Base-by-base conservation (phyloP, 2,113 vertebrate species). In the Pluvialis apricaria region DNA sequence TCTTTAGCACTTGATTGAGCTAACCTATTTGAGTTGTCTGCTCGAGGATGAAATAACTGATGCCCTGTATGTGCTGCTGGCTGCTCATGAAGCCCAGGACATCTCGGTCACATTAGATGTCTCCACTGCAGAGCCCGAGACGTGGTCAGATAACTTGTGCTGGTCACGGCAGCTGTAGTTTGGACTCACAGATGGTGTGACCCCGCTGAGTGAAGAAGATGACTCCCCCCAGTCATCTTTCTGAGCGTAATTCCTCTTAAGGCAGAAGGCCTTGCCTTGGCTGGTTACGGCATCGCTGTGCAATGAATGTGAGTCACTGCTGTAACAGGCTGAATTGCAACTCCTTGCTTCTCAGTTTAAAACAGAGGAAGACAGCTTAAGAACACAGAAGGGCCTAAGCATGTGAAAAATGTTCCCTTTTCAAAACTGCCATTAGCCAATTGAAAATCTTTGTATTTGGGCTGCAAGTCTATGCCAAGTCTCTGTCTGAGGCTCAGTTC, bases 351-450 rank as follows among this genome's bases (percentile, higher is more conserved):
- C 93, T 15, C 77, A 80, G 90, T 93, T 90, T 92, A 64, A 95
- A 96, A 90, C 91, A 79, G 86, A 89, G 87, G 76, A 90, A 95
- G 90, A 82, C 91, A 83, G 86, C 78, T 95, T 76, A 69, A 90
- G 94, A 80, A 86, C 91, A 94, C n/a, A 82, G 96, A 95, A 96
- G 77, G 65, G 69, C 44, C 87, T 90, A 95, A 94, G 95, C 94
- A 97, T 93, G 94, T 96, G 94, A 96, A 97, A 97, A 94, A 97
- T 95, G 88, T 87, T 97, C 58, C 62, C 88, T 96, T 96, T 96
- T 96, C 76, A 86, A 93, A 94, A 95, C 90, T 90, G 64, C 90
- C 86, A 90, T 90, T 96, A 97, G 93, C 95, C 92, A 95, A 88
- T 91, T 96, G 94, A 95, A 96, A 94, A 96, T 83, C 90, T 95